Evolutionary conservation across 2,888 invertebrate genomes (phyloP), one percentile per base, ranked within the genome.

Genomic region (Chalcosyrphus nemorum): DNA sequence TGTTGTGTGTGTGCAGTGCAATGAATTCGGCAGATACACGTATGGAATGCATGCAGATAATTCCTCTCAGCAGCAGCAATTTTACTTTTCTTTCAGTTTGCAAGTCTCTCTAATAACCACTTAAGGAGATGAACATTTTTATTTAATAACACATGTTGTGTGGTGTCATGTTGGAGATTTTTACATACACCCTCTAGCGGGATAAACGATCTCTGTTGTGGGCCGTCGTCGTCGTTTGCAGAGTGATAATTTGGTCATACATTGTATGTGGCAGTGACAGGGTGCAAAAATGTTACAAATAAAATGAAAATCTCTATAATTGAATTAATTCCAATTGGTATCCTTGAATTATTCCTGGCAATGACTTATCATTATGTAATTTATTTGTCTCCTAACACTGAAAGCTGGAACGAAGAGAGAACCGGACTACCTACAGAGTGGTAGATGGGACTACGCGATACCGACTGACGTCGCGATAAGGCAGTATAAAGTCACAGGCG

Each of bases 211-310:
- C 24, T 13, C 35, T n/a, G 11, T 13, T 35, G 17, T 7, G 11
- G n/a, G n/a, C n/a, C n/a, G n/a, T n/a, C n/a, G n/a, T n/a, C n/a
- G n/a, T n/a, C n/a, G n/a, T n/a, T n/a, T 32, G 4, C 15, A n/a
- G 50, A 38, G 63, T 70, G 68, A 63, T 47, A 56, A 75, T 75
- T 63, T 70, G 19, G 75, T 75, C 45, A 70, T 70, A 70, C 70
- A 70, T 81, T 57, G 63, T 63, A 38, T 13, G 13, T 47, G 59
- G n/a, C 29, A 24, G 27, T 47, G 59, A n/a, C 29, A 24, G 27
- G 43, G 35, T 66, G 11, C 32, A 21, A 17, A 27, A 32, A 43
- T 56, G 52, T 27, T 56, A 7, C 0, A 13, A 7, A 7, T 0
- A 13, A 7, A 24, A 24, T 2, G 24, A 24, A 24, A 24, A 4